phyloP scores from a whole-genome alignment of 2,113 vertebrate species.

The Thomomys bottae region DNA sequence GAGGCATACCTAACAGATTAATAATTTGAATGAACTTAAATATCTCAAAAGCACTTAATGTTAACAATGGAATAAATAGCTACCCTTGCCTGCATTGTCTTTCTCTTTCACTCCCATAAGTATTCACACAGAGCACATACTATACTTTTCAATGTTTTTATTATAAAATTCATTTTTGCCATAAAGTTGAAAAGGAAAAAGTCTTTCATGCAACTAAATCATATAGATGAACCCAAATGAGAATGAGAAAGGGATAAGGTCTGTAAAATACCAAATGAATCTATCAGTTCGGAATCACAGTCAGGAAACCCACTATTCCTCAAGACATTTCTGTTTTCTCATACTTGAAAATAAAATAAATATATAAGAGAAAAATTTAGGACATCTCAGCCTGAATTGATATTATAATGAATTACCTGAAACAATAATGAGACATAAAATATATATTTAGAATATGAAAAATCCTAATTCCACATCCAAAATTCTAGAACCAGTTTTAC shows the following conservation, averaged over 20 bases:
- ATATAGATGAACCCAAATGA: background rate
- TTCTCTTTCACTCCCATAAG: background rate
- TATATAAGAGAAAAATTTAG: background rate
- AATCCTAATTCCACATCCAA: background rate
- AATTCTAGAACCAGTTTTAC: background rate
- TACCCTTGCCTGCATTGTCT: background rate
- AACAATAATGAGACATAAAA: conserved; percentile 8
- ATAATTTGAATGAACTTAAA: background rate
- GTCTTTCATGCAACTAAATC: background rate
- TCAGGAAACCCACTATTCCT: background rate
- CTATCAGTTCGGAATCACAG: background rate
- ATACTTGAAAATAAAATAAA: conserved; percentile 20
- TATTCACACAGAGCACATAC: background rate
- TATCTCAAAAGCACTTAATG: background rate
- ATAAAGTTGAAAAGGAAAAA: background rate
- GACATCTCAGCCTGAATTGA: background rate
- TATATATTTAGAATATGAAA: background rate
- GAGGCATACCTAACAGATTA: background rate
- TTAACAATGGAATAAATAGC: background rate
- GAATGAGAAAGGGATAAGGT: accelerated
- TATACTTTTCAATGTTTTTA: background rate
- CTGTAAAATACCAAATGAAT: too few species aligned
- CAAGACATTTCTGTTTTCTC: background rate
- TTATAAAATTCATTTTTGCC: background rate
- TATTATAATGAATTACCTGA: background rate